Percentiles rank a stretch among this genome's conserved stretches.
These are phyloP conservation scores for Caenorhabditis macrosperma DNA, from an alignment of 2,888 invertebrate species.

Conservation along the genomic window DNA sequence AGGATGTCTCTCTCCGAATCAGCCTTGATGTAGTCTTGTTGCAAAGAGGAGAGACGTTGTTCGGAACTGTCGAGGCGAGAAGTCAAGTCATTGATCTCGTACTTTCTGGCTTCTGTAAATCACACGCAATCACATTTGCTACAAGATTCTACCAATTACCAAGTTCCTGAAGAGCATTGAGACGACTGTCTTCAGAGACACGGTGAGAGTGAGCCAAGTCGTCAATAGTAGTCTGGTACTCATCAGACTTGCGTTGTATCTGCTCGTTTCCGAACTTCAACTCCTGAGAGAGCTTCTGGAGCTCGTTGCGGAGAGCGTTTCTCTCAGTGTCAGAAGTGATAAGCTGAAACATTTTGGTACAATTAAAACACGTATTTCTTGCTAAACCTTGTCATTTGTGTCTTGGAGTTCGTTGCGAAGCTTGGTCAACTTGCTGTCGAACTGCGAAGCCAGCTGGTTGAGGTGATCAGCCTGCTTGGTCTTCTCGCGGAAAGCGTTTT, in stretches of 20 bases:
- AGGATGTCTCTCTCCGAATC: conserved; percentile 77
- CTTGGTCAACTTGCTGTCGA: conserved; percentile 75
- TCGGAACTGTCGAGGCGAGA: conserved; percentile 79
- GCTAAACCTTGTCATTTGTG: conserved; percentile 74
- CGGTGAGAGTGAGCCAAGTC: conserved; percentile 78
- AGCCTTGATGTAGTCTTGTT: conserved; percentile 78
- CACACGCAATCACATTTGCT: too few species aligned
- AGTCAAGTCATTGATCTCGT: conserved; percentile 76
- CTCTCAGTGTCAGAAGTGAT: conserved; percentile 76
- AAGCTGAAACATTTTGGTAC: conserved; percentile 64
- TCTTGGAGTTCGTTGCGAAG: conserved; percentile 75
- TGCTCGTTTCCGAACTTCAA: conserved; percentile 79
- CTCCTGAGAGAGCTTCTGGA: conserved; percentile 74
- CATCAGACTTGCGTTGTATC: conserved; percentile 78
- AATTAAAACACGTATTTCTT: background rate
- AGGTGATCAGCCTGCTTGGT: conserved; percentile 77
- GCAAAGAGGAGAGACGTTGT: conserved; percentile 74
- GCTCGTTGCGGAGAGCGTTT: conserved; percentile 71
- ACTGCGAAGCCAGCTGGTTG: conserved; percentile 72
- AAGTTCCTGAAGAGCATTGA: conserved; percentile 76
- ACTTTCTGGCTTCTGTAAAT: conserved; percentile 74
- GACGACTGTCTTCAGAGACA: conserved; percentile 76
- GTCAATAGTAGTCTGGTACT: conserved; percentile 77
- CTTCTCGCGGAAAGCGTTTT: conserved; percentile 78
- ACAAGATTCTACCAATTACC: conserved; percentile 41